Evolutionary conservation across 1,140 invertebrate species (phyloP).

Genomic region (Drosophila nigromelanica): DNA sequence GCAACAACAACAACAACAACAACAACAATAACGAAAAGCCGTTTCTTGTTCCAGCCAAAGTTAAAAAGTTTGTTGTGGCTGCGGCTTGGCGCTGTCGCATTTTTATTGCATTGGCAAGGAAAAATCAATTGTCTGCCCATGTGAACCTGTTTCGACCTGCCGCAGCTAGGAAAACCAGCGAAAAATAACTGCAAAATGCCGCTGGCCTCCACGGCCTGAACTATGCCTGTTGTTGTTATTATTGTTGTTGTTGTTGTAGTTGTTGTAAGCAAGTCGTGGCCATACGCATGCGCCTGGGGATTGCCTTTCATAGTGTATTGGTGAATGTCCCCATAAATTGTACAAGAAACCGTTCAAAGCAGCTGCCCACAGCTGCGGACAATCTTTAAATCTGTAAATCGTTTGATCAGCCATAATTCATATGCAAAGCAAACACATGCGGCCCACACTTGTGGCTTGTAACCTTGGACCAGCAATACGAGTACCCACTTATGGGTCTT

Average conservation of each 20-base stretch:
- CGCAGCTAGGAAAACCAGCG: conserved; percentile 35
- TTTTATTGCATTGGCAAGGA: conserved; percentile 59
- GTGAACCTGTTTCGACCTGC: conserved; percentile 68
- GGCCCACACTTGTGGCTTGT: neutral
- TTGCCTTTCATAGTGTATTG: conserved; percentile 56
- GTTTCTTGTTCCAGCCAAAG: conserved; percentile 67
- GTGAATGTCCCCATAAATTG: conserved; percentile 50
- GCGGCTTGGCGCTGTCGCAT: conserved; percentile 1
- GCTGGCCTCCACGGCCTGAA: conserved; percentile 31
- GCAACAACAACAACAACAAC: conserved; percentile 50
- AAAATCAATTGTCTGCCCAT: conserved; percentile 76
- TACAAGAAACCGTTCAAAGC: conserved; percentile 11
- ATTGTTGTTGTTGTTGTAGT: neutral
- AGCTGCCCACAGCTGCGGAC: conserved; percentile 40
- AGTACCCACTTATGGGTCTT: conserved; percentile 6
- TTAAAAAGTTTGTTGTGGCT: conserved; percentile 57
- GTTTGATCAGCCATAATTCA: conserved; percentile 45
- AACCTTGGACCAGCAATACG: neutral
- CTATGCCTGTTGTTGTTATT: neutral
- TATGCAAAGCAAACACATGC: conserved; percentile 55
- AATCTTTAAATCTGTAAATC: conserved; percentile 20
- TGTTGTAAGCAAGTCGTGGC: conserved; percentile 16
- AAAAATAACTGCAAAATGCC: conserved; percentile 68
- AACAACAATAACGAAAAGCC: conserved; percentile 63
- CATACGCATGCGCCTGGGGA: conserved; percentile 58